These are phyloP conservation scores for Stramonita haemastoma DNA, from an alignment of 2,888 invertebrate species.

Conservation along the genomic window DNA sequence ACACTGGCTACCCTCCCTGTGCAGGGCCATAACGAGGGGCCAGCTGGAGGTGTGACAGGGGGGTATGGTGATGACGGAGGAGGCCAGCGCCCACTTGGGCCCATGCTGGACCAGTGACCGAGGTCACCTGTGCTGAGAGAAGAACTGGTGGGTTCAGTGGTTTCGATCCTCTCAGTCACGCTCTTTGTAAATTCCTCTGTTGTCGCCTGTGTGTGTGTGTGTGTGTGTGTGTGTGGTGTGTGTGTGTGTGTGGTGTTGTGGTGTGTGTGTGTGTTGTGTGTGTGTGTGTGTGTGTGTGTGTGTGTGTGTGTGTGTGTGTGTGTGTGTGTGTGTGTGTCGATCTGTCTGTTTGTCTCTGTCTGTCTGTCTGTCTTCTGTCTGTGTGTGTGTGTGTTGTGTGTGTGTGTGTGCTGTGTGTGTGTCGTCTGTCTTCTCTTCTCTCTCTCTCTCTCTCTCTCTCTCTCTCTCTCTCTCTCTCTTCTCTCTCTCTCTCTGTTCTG, in stretches of 20 bases:
- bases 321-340: not conserved
- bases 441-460: not conserved
- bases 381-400: not conserved
- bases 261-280: not conserved
- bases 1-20: slow-evolving; percentile 45
- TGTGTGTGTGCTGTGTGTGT: not conserved
- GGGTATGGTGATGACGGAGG: slow-evolving; percentile 99
- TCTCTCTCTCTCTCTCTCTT: not conserved
- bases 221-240: not conserved
- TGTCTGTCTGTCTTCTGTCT: not conserved
- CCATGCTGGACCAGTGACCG: slow-evolving; percentile 92
- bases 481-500: not conserved
- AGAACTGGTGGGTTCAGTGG: slow-evolving; percentile 82
- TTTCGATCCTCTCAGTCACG: not conserved
- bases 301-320: not conserved
- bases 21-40: slow-evolving; percentile 86
- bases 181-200: not conserved
- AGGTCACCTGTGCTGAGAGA: slow-evolving; percentile 91
- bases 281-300: not conserved
- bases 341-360: not conserved
- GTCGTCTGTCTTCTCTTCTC: not conserved
- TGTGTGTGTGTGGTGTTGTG: not conserved
- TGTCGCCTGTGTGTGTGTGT: not conserved
- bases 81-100: slow-evolving; percentile 95
- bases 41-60: slow-evolving; percentile 99